Evolutionary conservation across 2,797 vertebrate species (phyloP), one percentile per base, ranked within the genome.

Genomic region (Syngnathus acus): DNA sequence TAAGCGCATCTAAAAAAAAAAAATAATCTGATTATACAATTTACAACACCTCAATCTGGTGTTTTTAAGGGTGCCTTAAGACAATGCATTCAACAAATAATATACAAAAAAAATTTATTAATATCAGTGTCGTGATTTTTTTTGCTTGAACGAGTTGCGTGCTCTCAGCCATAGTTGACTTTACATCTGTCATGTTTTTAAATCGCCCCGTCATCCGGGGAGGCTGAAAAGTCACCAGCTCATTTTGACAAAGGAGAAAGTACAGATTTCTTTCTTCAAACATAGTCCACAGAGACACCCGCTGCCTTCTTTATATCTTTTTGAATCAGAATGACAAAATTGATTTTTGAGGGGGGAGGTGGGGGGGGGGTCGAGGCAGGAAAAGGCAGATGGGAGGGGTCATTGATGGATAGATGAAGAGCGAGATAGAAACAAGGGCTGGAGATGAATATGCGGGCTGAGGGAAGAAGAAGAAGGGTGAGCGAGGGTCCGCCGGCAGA

Each of bases 401-500:
- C 21, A 26, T 26, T 23, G 51, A 54, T 5, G 62, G 63, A 50
- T 45, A 82, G 79, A 79, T 78, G 71, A 81, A 73, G 60, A 74
- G 68, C 74, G 23, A 66, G 66, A 79, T 13, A 21, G 70, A 71
- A 55, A 43, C 63, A 65, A 55, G 61, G 67, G 64, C 51, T 69
- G 39, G 63, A 67, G 57, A 67, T 39, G 23, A 67, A 75, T 62
- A 64, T 68, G 67, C 62, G 68, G 64, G 19, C 4, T 6, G 9
- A 79, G 67, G 45, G 61, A 16, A 16, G 61, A 45, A 2, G 26
- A 26, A 21, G 59, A 70, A 62, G 65, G 71, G 80, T 79, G 82
- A 87, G 79, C 71, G 74, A 86, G 82, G 83, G 83, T 84, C 79
- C 77, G 83, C 82, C 81, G 68, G 79, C 82, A 87, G 85, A 87